Conservation (phyloP, 2,113 vertebrate genomes). For the Pseudorasbora parva region DNA sequence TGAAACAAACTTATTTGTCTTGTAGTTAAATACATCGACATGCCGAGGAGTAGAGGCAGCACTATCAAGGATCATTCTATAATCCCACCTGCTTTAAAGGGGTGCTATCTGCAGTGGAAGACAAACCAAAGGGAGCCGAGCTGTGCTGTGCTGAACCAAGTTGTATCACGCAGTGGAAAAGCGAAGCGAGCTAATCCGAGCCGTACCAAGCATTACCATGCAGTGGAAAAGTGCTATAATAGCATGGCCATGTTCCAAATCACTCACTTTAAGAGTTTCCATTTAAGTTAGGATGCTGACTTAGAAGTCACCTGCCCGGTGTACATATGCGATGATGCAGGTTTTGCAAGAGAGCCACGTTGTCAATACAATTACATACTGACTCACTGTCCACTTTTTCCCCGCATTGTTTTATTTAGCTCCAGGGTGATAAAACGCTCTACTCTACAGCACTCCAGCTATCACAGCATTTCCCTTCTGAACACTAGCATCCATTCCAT, state of each 20-base stretch:
- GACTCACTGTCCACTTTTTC: background rate
- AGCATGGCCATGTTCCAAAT: background rate
- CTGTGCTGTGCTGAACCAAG: no score
- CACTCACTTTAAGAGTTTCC: background rate
- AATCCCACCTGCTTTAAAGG: no score
- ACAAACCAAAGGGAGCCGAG: no score
- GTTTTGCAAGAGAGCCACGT: background rate
- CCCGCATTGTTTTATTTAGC: background rate
- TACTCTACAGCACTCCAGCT: background rate
- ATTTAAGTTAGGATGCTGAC: background rate
- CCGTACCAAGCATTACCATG: no score
- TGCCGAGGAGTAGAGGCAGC: no score
- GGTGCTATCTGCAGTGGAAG: no score
- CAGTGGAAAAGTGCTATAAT: no score
- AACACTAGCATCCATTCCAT: constrained; percentile 3
- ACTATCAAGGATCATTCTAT: no score
- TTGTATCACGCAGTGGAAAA: no score
- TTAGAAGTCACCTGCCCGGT: background rate
- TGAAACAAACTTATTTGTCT: no score
- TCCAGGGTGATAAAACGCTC: background rate
- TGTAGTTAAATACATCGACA: no score
- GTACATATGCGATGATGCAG: background rate
- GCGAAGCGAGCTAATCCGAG: no score
- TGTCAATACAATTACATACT: background rate
- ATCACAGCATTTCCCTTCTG: background rate